Percentiles rank a stretch among this genome's conserved stretches.
Conservation (phyloP, 2,888 invertebrate species). For the Pandemis corylana region DNA sequence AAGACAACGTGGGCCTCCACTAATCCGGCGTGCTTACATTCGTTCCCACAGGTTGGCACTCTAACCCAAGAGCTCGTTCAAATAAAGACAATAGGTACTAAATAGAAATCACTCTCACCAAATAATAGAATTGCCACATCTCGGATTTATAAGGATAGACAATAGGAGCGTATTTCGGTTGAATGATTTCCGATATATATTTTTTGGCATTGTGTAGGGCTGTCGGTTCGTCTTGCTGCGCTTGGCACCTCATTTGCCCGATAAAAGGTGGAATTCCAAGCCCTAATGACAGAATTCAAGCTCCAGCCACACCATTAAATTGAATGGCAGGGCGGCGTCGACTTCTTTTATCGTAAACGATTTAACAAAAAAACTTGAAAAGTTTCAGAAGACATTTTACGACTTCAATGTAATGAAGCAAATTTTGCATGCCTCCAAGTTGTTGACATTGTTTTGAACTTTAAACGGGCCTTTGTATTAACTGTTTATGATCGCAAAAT, state of each 20-base stretch:
- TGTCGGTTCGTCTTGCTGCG: constrained; percentile 38
- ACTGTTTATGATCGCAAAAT: constrained; percentile 32
- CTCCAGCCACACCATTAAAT: constrained; percentile 59
- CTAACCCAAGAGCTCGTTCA: constrained; percentile 8
- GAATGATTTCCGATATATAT: constrained; percentile 36
- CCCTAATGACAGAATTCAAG: constrained; percentile 62
- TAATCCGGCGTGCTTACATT: neutral
- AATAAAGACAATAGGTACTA: constrained; percentile 11
- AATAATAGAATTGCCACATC: constrained; percentile 24
- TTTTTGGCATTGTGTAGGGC: constrained; percentile 34
- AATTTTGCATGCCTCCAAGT: constrained; percentile 29
- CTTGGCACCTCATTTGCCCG: constrained; percentile 49
- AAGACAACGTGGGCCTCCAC: neutral
- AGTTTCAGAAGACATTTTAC: constrained; percentile 43
- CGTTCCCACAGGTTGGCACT: constrained; percentile 2
- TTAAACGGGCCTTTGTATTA: constrained; percentile 23
- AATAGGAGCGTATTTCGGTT: constrained; percentile 30
- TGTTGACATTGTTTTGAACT: constrained; percentile 38
- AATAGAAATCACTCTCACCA: constrained; percentile 9
- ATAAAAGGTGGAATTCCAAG: constrained; percentile 61
- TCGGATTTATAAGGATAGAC: constrained; percentile 26
- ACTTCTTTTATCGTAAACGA: constrained; percentile 58
- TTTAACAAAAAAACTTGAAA: constrained; percentile 48
- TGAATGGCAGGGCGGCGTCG: constrained; percentile 55
- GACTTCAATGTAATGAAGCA: constrained; percentile 43